Evolutionary conservation across 2,888 invertebrate species (phyloP).

Genomic region (Megamerina dolium): DNA sequence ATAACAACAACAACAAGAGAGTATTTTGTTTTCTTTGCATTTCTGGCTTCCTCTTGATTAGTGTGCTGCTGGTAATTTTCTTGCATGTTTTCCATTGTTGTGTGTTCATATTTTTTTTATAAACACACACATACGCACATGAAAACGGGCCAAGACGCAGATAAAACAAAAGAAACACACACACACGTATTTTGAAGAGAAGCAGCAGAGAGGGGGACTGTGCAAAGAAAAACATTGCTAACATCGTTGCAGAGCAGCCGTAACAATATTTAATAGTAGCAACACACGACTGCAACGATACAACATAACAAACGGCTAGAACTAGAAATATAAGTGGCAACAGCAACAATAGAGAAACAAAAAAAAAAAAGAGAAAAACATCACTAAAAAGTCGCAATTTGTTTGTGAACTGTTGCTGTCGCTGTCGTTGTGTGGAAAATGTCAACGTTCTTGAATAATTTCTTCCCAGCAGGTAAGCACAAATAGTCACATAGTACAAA

Average conservation of each 20-base stretch:
- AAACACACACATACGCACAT: no score
- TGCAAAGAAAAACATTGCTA: no score
- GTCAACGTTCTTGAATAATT: slow-evolving; percentile 51
- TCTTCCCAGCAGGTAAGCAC: slow-evolving; percentile 49
- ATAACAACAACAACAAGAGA: slow-evolving; percentile 1
- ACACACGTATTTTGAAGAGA: no score
- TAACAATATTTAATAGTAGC: no score
- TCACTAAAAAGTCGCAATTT: background rate
- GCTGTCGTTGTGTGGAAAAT: slow-evolving; percentile 35
- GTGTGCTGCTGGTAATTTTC: background rate
- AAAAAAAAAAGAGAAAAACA: slow-evolving; percentile 5
- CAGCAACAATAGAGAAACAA: slow-evolving; percentile 8
- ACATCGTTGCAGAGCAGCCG: no score
- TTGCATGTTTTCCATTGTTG: no score
- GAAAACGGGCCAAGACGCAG: no score
- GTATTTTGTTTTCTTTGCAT: slow-evolving; percentile 1
- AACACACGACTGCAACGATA: slow-evolving; percentile 3
- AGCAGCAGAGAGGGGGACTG: no score
- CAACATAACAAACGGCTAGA: slow-evolving; percentile 7
- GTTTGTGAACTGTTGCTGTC: background rate
- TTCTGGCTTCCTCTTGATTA: background rate
- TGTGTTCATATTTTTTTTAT: no score
- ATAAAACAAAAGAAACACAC: slow-evolving; percentile 2
- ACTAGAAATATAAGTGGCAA: slow-evolving; percentile 1
- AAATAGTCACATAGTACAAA: no score